These are phyloP conservation scores for Arctopsyche grandis DNA, from an alignment of 1,140 invertebrate species.

Conservation along the genomic window DNA sequence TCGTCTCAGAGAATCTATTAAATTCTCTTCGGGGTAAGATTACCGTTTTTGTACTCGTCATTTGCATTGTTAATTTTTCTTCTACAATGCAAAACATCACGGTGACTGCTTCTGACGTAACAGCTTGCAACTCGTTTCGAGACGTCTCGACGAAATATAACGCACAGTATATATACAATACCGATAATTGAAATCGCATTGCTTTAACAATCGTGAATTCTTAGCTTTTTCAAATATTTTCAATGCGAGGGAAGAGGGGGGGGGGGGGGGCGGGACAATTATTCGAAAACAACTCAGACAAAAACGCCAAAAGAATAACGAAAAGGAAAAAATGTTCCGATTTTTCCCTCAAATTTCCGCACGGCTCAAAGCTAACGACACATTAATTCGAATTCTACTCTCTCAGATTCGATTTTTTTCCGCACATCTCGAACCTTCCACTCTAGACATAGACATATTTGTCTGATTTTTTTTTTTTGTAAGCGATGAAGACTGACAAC, in stretches of 20 bases:
- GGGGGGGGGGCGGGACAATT: too few relatives aligned
- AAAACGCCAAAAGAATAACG: too few relatives aligned
- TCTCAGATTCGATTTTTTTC: background rate
- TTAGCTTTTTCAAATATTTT: too few relatives aligned
- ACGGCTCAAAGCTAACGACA: background rate
- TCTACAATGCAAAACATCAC: background rate
- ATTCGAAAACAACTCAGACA: too few relatives aligned
- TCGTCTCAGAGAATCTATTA: background rate
- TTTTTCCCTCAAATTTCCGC: background rate
- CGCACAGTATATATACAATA: background rate
- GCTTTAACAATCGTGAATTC: too few relatives aligned
- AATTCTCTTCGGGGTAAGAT: background rate
- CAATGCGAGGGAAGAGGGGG: too few relatives aligned
- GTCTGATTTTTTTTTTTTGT: background rate
- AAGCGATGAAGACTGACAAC: conserved; percentile 17
- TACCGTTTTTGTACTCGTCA: background rate
- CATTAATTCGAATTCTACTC: background rate
- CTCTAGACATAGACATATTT: too few relatives aligned
- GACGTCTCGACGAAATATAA: background rate
- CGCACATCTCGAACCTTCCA: too few relatives aligned
- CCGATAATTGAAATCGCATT: too few relatives aligned
- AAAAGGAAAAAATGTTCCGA: too few relatives aligned
- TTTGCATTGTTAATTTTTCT: conserved; percentile 25
- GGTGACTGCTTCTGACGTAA: background rate
- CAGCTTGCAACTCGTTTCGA: conserved; percentile 18